Base-by-base conservation (phyloP, 2,797 vertebrate species). In the Hypotaenidia philippensis region DNA sequence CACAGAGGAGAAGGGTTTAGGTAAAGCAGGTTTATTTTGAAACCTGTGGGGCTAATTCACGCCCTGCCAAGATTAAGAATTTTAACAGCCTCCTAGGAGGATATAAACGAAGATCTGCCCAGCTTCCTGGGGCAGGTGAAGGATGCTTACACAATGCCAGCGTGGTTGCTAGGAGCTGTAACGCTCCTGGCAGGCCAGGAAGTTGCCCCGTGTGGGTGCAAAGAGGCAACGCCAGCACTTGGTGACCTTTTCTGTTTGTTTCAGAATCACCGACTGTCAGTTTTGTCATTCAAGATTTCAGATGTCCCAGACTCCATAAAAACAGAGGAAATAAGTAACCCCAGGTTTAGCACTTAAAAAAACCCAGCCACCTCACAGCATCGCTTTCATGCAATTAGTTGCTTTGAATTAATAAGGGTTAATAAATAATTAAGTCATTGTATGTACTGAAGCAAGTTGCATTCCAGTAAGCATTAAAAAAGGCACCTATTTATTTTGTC, bases 381-480 rank as follows among this genome's bases (percentile, higher is more conserved):
- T 66, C 5, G 8, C 75, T 94, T 90, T 74, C 64, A 74, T 82
- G 66, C 77, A 94, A 96, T 96, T 96, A 96, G 56, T 60, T 77
- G 63, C 70, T 94, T 94, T 91, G 83, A 95, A 94, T 95, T 96
- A 96, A 79, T 90, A 92, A 95, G 53, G 40, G 61, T 76, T 93
- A 95, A 94, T 94, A 96, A 94, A 96, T 94, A 94, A 94, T 94
- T 95, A 88, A 96, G 77, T 74, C 63, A 31, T 49, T 52, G 36
- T 74, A 94, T 60, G 80, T 71, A 81, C 87, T 74, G 93, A 94
- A 94, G 77, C 22, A 84, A 96, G 64, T 82, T 94, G 40, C 68
- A 53, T 70, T 95, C 89, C 91, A 96, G 85, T 53, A 95, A 90
- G 83, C 70, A 87, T 93, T 95, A 94, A 36, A 94, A 93, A 90